Conservation (phyloP, 2,888 invertebrate species). For the Lepidonotus clava region DNA sequence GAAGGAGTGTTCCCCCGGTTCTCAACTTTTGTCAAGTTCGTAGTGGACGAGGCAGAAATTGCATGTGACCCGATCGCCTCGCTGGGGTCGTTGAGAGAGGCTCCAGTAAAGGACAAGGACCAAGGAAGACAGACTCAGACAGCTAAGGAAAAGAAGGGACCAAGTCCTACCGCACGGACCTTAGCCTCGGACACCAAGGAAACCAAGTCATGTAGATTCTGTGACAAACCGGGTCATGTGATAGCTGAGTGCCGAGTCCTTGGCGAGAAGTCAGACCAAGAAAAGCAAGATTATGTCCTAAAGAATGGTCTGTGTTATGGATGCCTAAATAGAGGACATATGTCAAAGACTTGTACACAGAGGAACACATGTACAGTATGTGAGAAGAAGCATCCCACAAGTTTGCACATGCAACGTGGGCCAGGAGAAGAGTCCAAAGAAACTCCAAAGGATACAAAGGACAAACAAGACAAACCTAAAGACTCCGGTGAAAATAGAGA, state of each 20-base stretch:
- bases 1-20: conserved; percentile 57
- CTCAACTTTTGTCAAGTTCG: conserved; percentile 60
- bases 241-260: not conserved
- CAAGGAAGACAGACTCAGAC: not conserved
- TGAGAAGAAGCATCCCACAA: no score
- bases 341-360: conserved; percentile 61
- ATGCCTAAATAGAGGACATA: conserved; percentile 64
- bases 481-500: no score
- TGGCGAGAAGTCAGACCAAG: not conserved
- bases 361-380: conserved; percentile 40
- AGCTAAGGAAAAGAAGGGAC: not conserved
- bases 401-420: no score
- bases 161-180: not conserved
- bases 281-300: conserved; percentile 37
- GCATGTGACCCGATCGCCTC: conserved; percentile 64
- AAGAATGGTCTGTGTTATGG: conserved; percentile 65
- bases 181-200: not conserved
- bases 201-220: not conserved
- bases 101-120: not conserved
- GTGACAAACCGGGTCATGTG: not conserved
- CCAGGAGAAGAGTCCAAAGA: no score
- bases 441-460: no score
- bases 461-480: not conserved
- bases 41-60: conserved; percentile 62
- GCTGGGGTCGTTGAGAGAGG: conserved; percentile 21